Base-by-base conservation (phyloP, 2,888 invertebrate genomes). In the Tenthredo scrophulariae region DNA sequence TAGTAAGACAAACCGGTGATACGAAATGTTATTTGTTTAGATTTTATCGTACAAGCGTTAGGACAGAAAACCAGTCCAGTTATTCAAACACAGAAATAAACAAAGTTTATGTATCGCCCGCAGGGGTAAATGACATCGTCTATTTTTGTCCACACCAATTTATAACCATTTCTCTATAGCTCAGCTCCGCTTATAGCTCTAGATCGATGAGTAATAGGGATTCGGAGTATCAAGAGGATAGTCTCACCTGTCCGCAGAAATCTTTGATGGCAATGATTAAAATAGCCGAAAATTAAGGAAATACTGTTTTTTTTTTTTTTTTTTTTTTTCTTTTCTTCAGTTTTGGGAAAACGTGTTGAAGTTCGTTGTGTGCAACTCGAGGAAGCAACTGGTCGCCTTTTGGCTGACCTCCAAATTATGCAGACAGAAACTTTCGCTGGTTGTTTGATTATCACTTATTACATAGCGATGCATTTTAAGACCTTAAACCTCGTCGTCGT, bases 331-430 rank as follows among this genome's bases (percentile, higher is more conserved):
- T 10, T n/a, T 22, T 22, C 15, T 46, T 46, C 15, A 46, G 15
- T 43, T n/a, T 26, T 22, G 22, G 37, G 10, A n/a, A 33, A 3
- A 43, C 72, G 40, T 43, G n/a, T 79, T 84, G 84, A 85, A 86
- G 85, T 67, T 65, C 50, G 72, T 26, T 62, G 46, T 43, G 46
- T 43, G 22, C 43, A 74, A 79, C 74, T 67, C 77, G 79, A 84
- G 67, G 89, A 89, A 91, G 92, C 92, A 92, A 92, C 92, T 92
- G 89, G 92, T 92, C 90, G 91, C 89, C 89, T 91, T 80, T 91
- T 92, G 92, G 92, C 91, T 85, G 85, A 80, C 86, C 43, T 91
- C 92, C 92, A 92, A 89, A 90, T 91, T 91, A 91, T 91, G 90
- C 89, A 89, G 88, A 88, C 89, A n/a, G 43, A 37, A 46, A 83